Evolutionary conservation across 2,888 invertebrate genomes (phyloP).

Genomic region (Lepidocyrtinus sp.): DNA sequence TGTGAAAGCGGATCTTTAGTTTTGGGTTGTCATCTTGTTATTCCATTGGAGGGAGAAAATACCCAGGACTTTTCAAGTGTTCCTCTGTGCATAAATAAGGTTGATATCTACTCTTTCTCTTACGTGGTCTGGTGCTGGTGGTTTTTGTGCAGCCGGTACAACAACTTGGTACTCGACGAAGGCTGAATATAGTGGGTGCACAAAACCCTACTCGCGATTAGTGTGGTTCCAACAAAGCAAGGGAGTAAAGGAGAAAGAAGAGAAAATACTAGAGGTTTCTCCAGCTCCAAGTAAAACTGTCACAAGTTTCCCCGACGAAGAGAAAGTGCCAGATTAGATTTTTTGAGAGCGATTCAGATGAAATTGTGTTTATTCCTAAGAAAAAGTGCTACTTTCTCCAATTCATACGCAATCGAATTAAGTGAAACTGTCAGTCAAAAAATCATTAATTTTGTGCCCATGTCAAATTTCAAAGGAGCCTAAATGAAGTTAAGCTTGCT

Average conservation of each 20-base stretch:
- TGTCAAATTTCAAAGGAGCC: background rate
- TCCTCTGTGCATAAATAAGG: background rate
- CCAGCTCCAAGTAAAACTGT: too few relatives aligned
- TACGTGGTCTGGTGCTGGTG: background rate
- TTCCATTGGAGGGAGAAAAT: slow-evolving; percentile 14
- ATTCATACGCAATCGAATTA: too few relatives aligned
- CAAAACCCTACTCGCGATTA: slow-evolving; percentile 25
- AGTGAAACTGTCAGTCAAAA: background rate
- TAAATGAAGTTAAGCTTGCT: too few relatives aligned
- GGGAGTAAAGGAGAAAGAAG: slow-evolving; percentile 20
- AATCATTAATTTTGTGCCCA: slow-evolving; percentile 11
- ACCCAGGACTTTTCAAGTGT: background rate
- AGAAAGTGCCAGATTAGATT: background rate
- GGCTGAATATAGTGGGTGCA: slow-evolving; percentile 12
- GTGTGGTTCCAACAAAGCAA: slow-evolving; percentile 31
- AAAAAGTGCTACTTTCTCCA: too few relatives aligned
- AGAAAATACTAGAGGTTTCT: background rate
- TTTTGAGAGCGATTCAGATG: too few relatives aligned
- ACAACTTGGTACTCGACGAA: slow-evolving; percentile 30
- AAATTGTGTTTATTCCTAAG: too few relatives aligned
- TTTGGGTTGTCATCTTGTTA: slow-evolving; percentile 30
- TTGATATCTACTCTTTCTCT: background rate
- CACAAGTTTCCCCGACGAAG: slow-evolving; percentile 45
- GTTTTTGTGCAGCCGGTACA: slow-evolving; percentile 24
- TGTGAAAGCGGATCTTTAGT: slow-evolving; percentile 31